Conservation (phyloP, 1,140 invertebrate species). For the Anoplolepis gracilipes region DNA sequence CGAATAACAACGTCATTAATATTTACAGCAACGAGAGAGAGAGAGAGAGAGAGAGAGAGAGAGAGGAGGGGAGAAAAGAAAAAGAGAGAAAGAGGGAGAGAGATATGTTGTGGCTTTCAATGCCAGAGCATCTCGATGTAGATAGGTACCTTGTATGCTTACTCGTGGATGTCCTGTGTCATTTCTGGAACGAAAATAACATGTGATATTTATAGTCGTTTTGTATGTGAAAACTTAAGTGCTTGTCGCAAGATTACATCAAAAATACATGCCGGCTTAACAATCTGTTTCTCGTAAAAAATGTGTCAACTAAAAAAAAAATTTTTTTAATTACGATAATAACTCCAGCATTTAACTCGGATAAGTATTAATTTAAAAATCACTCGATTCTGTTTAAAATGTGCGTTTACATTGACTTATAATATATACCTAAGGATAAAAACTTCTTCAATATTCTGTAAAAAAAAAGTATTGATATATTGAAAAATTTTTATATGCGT, state of each 20-base stretch:
- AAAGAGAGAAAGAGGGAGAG: not conserved
- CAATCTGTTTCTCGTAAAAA: slow-evolving; percentile 15
- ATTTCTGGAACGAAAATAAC: slow-evolving; percentile 77
- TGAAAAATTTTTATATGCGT: too few species aligned
- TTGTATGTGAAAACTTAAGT: slow-evolving; percentile 78
- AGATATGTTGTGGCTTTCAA: slow-evolving; percentile 66
- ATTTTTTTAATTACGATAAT: not conserved
- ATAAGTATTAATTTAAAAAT: not conserved
- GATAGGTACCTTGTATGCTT: slow-evolving; percentile 31
- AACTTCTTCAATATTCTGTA: slow-evolving; percentile 22
- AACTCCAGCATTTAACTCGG: not conserved
- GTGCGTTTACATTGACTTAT: not conserved
- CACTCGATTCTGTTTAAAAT: not conserved
- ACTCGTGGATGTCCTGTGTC: slow-evolving; percentile 61
- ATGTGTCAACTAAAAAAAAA: not conserved
- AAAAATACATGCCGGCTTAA: slow-evolving; percentile 64
- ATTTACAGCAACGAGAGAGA: slow-evolving; percentile 14
- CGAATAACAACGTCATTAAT: slow-evolving; percentile 48
- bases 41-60: not conserved
- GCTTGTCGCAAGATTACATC: slow-evolving; percentile 78
- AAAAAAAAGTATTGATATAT: too few species aligned
- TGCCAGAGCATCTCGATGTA: slow-evolving; percentile 40
- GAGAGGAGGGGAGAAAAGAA: too few species aligned
- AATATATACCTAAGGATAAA: not conserved
- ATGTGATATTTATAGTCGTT: slow-evolving; percentile 76